These are phyloP conservation scores for Typhlichthys subterraneus DNA, from an alignment of 2,797 vertebrate species.

Conservation along the genomic window DNA sequence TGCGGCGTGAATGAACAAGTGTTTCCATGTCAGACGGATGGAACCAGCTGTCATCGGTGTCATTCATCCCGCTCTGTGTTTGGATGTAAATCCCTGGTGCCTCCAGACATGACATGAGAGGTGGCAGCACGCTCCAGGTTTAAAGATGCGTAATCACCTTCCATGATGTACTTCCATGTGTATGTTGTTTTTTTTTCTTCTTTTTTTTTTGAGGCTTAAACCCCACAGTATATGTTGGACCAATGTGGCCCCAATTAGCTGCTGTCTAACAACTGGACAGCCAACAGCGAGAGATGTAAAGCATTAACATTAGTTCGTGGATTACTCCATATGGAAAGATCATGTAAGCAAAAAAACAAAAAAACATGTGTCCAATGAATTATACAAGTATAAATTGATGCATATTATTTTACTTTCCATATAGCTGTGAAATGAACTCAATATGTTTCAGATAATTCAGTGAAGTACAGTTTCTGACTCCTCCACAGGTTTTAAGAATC, in stretches of 20 bases:
- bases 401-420: slow-evolving; percentile 34
- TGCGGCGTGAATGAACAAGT: slow-evolving; percentile 53
- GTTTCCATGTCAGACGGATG: slow-evolving; percentile 54
- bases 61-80: slow-evolving; percentile 60
- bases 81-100: slow-evolving; percentile 54
- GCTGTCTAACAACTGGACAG: slow-evolving; percentile 54
- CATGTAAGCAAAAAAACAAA: slow-evolving; percentile 28
- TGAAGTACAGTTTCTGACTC: slow-evolving; percentile 1
- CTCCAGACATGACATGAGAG: slow-evolving; percentile 50
- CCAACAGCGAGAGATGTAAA: slow-evolving; percentile 36
- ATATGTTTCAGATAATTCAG: slow-evolving; percentile 6
- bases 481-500: slow-evolving; percentile 7
- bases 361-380: slow-evolving; percentile 21
- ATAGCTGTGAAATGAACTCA: slow-evolving; percentile 27
- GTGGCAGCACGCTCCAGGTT: slow-evolving; percentile 35
- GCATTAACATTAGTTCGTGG: slow-evolving; percentile 6
- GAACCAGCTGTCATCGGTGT: slow-evolving; percentile 48
- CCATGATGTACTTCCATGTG: slow-evolving; percentile 55
- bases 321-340: slow-evolving; percentile 39
- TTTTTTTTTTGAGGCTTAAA: slow-evolving; percentile 48
- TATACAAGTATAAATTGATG: slow-evolving; percentile 13
- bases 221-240: slow-evolving; percentile 52
- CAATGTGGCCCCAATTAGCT: slow-evolving; percentile 60
- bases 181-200: neutral
- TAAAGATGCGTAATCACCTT: slow-evolving; percentile 60